Evolutionary conservation across 2,113 vertebrate species (phyloP).

Genomic region (Hypocryptadius cinnamomeus): DNA sequence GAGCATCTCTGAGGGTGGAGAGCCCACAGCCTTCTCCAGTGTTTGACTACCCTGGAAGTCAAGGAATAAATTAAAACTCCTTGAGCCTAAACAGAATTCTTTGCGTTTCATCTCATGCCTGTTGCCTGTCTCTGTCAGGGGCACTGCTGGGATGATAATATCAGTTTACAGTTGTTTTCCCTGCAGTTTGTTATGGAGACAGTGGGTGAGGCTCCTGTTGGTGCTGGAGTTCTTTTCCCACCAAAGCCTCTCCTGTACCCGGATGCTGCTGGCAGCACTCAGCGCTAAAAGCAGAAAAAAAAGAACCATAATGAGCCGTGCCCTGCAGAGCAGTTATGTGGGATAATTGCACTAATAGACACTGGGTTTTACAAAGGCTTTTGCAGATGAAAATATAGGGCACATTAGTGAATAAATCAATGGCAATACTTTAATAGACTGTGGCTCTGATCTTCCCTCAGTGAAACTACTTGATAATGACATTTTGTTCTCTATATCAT

Average conservation of each 20-base stretch:
- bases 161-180: not conserved
- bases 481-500: slow-evolving; percentile 13
- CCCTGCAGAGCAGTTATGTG: not conserved
- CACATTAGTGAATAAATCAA: slow-evolving; percentile 15
- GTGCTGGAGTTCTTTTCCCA: not conserved
- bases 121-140: not conserved
- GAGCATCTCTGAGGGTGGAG: not conserved
- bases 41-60: not conserved
- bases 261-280: not conserved
- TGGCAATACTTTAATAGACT: slow-evolving; percentile 19
- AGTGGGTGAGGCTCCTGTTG: not conserved
- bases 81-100: not conserved
- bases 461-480: slow-evolving; percentile 22
- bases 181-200: not conserved
- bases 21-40: not conserved
- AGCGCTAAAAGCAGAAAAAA: not conserved
- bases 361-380: slow-evolving; percentile 6
- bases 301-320: not conserved
- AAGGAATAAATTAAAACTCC: not conserved
- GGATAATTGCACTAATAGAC: slow-evolving; percentile 1
- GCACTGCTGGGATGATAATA: not conserved
- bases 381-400: slow-evolving; percentile 6
- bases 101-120: not conserved
- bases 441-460: not conserved
- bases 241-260: not conserved